These are phyloP conservation scores for Strix aluco DNA, from an alignment of 2,113 vertebrate species.

Conservation along the genomic window DNA sequence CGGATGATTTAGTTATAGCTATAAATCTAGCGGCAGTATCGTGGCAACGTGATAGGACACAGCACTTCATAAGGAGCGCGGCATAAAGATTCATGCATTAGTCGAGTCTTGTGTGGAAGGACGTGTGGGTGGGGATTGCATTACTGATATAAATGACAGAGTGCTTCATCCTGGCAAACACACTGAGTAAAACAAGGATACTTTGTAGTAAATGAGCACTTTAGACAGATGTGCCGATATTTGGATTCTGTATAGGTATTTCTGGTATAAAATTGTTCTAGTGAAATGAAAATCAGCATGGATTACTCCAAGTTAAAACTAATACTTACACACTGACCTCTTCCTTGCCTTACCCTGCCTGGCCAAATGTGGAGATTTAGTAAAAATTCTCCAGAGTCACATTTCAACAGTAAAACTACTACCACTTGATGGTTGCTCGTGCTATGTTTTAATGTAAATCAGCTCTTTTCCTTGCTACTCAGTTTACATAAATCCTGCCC, in stretches of 20 bases:
- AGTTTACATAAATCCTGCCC: background rate
- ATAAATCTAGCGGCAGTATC: conserved; percentile 51
- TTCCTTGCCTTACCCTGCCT: background rate
- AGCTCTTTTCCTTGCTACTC: background rate
- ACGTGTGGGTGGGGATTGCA: background rate
- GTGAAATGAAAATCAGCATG: background rate
- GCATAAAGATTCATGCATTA: conserved; percentile 14
- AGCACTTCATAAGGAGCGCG: background rate
- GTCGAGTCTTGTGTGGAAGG: background rate
- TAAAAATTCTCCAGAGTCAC: background rate
- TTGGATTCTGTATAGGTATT: background rate
- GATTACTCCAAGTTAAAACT: background rate
- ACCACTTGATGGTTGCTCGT: background rate
- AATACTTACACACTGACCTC: background rate
- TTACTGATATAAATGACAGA: background rate
- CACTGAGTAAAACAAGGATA: background rate
- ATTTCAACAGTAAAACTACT: background rate
- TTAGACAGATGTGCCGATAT: background rate
- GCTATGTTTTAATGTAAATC: background rate
- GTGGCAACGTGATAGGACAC: conserved; percentile 46
- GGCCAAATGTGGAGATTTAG: background rate
- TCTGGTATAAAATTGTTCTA: background rate
- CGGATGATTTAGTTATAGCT: conserved; percentile 58
- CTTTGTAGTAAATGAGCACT: background rate
- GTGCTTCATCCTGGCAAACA: background rate